Base-by-base conservation (phyloP, 35 echinoderm and acorn worm species). In the Anneissia japonica region DNA sequence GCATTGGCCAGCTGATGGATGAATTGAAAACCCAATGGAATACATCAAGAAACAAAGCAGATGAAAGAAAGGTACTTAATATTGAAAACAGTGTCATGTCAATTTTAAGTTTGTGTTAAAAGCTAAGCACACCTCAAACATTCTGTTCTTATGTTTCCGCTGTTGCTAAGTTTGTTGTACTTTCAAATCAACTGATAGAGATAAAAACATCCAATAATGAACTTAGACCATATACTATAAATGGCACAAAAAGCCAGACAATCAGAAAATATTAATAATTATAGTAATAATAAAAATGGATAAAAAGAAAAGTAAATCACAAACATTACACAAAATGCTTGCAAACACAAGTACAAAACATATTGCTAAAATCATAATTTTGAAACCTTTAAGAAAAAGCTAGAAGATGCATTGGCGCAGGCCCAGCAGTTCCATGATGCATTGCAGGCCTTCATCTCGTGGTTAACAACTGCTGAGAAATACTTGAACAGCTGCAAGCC, bases 391-490 rank as follows among this genome's bases (percentile, higher is more conserved):
- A 78, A 97, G 95, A 74, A 82, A 10, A 93, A 97, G 46, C 83
- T 97, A 17, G 95, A 97, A 39, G 95, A 97, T 46, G 95, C 95
- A 75, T 85, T 91, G 77, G 89, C 80, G 45, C 92, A 97, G 64
- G 95, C 95, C n/a, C 91, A 97, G 86, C 81, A 84, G 29, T 97
- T 97, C 89, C 91, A 97, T 26, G 84, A 89, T 84, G 82, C 80
- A 31, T 86, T 97, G 30, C 95, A 97, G 78, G 80, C 92, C 74
- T 97, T 97, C 84, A 97, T 97, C 76, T 82, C 73, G 26, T 97
- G 95, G 95, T 80, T 97, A 82, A 97, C 95, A n/a, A 84, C 95
- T 17, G 95, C 95, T 31, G 95, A 97, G 84, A 97, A 93, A 79
- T 91, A 92, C 37, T 82, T 97, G 30, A 97, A 93, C 87, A 88